Evolutionary conservation across 2,797 vertebrate species (phyloP).

Genomic region (Euphonia xanthogaster): DNA sequence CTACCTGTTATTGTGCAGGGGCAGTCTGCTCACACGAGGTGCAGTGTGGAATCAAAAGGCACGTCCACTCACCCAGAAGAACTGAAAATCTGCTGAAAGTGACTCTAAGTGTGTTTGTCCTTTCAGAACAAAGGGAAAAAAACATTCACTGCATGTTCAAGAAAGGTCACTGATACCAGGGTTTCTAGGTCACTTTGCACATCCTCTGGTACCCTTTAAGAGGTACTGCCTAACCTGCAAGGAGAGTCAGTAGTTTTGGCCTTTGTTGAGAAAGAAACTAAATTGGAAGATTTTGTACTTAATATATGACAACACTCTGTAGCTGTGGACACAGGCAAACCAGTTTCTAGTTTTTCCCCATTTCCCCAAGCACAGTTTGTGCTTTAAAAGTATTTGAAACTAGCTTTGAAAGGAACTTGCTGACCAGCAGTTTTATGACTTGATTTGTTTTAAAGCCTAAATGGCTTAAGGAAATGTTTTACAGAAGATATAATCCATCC

Average conservation of each 20-base stretch:
- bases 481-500: slow-evolving; percentile 40
- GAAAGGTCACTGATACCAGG: neutral
- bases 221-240: neutral
- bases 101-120: neutral
- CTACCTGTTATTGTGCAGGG: fast-evolving
- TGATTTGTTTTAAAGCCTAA: slow-evolving; percentile 64
- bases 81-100: neutral
- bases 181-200: neutral
- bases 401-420: slow-evolving; percentile 50
- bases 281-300: neutral
- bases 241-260: neutral
- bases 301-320: neutral
- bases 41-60: neutral
- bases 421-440: slow-evolving; percentile 56
- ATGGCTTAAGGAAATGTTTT: slow-evolving; percentile 58
- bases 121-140: neutral
- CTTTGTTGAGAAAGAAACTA: neutral
- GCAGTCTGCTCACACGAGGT: neutral
- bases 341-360: neutral
- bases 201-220: neutral
- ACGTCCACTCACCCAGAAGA: neutral
- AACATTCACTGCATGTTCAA: fast-evolving
- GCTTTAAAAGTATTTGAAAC: slow-evolving; percentile 31
- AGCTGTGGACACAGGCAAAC: neutral
- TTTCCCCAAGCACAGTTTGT: neutral